Base-by-base conservation (phyloP, 2,113 vertebrate species). In the Microcebus ravelobensis region DNA sequence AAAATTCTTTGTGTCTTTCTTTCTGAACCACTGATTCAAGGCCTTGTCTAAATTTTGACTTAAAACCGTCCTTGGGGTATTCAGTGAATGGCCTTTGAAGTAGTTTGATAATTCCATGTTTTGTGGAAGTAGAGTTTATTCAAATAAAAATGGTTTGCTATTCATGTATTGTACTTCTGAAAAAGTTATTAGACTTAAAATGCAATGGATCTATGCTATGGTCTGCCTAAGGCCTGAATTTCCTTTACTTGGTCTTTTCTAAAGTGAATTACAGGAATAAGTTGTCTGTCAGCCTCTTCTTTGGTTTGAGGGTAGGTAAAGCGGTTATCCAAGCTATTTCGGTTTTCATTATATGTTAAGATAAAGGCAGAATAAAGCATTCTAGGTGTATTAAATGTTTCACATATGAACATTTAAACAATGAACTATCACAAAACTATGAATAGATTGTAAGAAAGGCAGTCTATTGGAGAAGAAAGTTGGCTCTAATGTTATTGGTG, bases 141-240 rank as follows among this genome's bases (percentile, higher is more conserved):
- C 90, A 97, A 96, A 96, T 95, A 96, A 95, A 97, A 97, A 97
- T 71, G 85, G 42, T 50, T 89, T 93, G 34, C 81, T 94, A 52
- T 89, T 95, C 95, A 95, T 94, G 96, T 92, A 97, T 88, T 92
- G 67, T 86, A 63, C 61, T 96, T 96, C 55, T 96, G 85, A 94
- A 97, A 96, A 97, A 96, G 67, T 97, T 94, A 98, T 97, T 97
- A 94, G 87, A 74, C 94, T 96, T 96, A 83, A 88, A 96, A 97
- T 96, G 93, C 81, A 73, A 91, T 92, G 85, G 92, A 87, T 88
- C 61, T 34, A 42, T 52, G 50, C 67, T 80, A 82, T 90, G 92
- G 91, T 73, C 76, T 89, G 96, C 96, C 97, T 77, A 83, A 57
- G 96, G 97, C 97, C 77, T 91, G 71, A 88, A 91, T 97, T 90